Evolutionary conservation across 2,888 invertebrate species (phyloP).

Genomic region (Ennomos erosarius): DNA sequence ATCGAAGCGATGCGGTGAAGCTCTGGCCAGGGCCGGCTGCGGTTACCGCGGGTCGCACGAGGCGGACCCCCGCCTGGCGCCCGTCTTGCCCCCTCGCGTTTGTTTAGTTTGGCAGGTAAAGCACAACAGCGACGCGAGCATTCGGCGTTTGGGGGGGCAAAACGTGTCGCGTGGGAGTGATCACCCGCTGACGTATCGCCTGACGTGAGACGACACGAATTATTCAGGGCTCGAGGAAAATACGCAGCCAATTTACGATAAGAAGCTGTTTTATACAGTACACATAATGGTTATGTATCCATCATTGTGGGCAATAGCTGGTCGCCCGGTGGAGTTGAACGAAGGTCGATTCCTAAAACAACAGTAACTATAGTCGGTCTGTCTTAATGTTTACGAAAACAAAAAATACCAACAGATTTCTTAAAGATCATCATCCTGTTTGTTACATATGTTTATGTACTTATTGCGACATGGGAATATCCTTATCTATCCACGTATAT

Average conservation of each 20-base stretch:
- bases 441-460: too few relatives aligned
- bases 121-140: conserved; percentile 56
- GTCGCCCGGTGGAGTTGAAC: conserved; percentile 1
- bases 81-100: conserved; percentile 53
- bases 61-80: conserved; percentile 49
- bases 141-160: conserved; percentile 44
- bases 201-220: conserved; percentile 48
- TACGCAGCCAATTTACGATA: conserved; percentile 43
- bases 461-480: too few relatives aligned
- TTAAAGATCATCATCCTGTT: too few relatives aligned
- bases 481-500: too few relatives aligned
- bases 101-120: conserved; percentile 77
- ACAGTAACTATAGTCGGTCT: conserved; percentile 2
- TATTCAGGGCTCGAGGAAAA: conserved; percentile 55
- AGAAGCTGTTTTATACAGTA: conserved; percentile 30
- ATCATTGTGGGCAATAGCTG: conserved; percentile 18
- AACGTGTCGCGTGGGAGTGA: conserved; percentile 62
- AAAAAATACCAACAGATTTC: conserved; percentile 2
- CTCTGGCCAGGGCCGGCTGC: conserved; percentile 56
- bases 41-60: conserved; percentile 59
- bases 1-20: conserved; percentile 41
- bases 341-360: conserved; percentile 6
- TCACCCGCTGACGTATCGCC: conserved; percentile 57
- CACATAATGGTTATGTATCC: conserved; percentile 24
- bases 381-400: background rate